Evolutionary conservation across 1,140 invertebrate species (phyloP), one percentile per base, ranked within the genome.

Genomic region (Odontomachus brunneus): DNA sequence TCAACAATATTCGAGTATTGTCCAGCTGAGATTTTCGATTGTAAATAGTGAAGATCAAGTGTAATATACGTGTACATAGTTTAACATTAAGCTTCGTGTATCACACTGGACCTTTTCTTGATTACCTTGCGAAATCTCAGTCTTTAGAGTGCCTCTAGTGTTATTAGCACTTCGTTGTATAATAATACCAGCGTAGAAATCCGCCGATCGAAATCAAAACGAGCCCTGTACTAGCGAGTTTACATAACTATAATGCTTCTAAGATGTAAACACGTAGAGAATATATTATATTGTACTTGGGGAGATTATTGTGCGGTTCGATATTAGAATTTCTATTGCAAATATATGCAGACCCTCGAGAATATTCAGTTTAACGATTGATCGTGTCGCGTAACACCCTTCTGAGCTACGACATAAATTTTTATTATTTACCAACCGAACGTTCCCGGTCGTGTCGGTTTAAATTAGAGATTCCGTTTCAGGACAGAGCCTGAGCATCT

Each of bases 51-150:
- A 73, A 86, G 85, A 85, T 89, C 84, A 86, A 89, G 84, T 84
- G 86, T 83, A 83, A 89, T 74, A 81, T 83, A 86, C 84, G 88
- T 89, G 88, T 89, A 89, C 53, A 89, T 89, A 89, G 62, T 89
- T 88, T 84, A 86, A 62, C 33, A 80, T 82, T 75, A 88, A 84
- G 85, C 88, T 86, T 89, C 87, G 87, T 89, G 84, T 84, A 72
- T 88, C 75, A 80, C 84, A 88, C 85, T 89, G 83, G 84, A 89
- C 78, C 83, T 89, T 88, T 85, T 88, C 83, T 88, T 24, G 53
- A 75, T 72, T 74, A 73, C 84, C 81, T 84, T 74, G 49, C 24
- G 59, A 85, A 88, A 82, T 62, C 82, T 82, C 69, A 84, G 57
- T 80, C 44, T 38, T 66, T 65, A 72, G 57, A 69, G 78, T 72